phyloP scores from a whole-genome alignment of 2,888 invertebrate genomes.

The Alloplasta piceator region DNA sequence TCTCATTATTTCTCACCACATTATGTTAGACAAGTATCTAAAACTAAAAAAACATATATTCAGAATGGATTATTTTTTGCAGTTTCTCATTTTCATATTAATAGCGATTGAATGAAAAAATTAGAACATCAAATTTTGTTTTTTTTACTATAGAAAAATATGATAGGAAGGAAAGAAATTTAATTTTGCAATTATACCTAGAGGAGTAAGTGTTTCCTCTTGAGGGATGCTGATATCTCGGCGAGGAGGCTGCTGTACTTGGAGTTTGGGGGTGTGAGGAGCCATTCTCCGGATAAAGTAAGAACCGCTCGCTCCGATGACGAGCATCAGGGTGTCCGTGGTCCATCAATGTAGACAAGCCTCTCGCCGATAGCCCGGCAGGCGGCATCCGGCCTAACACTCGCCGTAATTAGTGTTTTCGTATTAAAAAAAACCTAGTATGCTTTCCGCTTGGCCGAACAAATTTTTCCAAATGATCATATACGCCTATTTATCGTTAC shows the following conservation, averaged over 20 bases:
- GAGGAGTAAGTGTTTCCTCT: conserved; percentile 78
- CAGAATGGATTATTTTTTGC: no score
- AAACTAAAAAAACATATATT: no score
- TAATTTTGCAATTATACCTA: conserved; percentile 65
- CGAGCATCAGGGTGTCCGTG: conserved; percentile 83
- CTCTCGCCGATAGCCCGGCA: conserved; percentile 82
- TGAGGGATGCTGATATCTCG: conserved; percentile 77
- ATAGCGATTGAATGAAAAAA: no score
- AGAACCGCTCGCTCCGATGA: conserved; percentile 82
- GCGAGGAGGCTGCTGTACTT: conserved; percentile 78
- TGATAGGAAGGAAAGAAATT: no score
- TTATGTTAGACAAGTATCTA: no score
- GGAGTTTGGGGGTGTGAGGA: conserved; percentile 77
- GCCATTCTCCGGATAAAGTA: conserved; percentile 82
- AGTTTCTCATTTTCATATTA: no score
- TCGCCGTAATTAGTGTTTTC: conserved; percentile 56
- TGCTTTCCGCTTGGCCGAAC: neutral
- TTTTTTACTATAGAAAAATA: no score
- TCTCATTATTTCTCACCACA: no score
- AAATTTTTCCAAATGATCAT: conserved; percentile 26
- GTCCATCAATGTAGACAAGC: conserved; percentile 83
- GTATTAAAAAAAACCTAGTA: conserved; percentile 34
- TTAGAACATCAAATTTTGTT: no score
- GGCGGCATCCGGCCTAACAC: conserved; percentile 82
- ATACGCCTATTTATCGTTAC: conserved; percentile 4